phyloP scores from a whole-genome alignment of 2,888 invertebrate genomes.

The Leucania comma region DNA sequence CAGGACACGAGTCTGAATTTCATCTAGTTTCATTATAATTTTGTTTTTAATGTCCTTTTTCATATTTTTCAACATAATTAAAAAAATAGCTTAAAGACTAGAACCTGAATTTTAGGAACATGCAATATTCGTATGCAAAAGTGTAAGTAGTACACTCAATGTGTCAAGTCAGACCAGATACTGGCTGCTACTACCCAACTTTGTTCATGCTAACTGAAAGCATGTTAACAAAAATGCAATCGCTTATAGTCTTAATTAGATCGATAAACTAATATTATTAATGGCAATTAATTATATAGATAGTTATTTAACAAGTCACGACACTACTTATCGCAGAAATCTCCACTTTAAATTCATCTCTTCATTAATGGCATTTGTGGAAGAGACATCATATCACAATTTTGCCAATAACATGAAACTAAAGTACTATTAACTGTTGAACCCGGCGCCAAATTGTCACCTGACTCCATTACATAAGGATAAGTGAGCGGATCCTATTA shows the following conservation, averaged over 20 bases:
- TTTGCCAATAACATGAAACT: too few species aligned
- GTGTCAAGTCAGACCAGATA: neutral
- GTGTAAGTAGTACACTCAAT: too few species aligned
- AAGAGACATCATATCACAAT: too few species aligned
- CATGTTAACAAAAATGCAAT: too few species aligned
- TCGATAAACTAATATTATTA: neutral
- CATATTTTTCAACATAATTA: neutral
- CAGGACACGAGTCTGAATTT: neutral
- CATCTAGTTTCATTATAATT: neutral
- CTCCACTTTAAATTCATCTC: too few species aligned
- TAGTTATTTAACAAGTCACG: neutral
- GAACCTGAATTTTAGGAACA: too few species aligned
- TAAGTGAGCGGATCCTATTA: conserved; percentile 51
- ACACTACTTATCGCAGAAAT: neutral
- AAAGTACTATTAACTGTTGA: neutral
- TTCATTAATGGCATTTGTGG: too few species aligned
- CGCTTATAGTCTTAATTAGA: too few species aligned
- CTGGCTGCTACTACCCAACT: neutral
- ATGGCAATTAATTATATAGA: neutral
- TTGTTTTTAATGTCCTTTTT: neutral
- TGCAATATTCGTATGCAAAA: neutral
- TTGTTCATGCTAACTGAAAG: neutral
- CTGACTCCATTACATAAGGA: conserved; percentile 54
- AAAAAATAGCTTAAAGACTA: too few species aligned
- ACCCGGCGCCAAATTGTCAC: conserved; percentile 30